Base-by-base conservation (phyloP, 23 tunicate genomes). In the Halocynthia aurantium region DNA sequence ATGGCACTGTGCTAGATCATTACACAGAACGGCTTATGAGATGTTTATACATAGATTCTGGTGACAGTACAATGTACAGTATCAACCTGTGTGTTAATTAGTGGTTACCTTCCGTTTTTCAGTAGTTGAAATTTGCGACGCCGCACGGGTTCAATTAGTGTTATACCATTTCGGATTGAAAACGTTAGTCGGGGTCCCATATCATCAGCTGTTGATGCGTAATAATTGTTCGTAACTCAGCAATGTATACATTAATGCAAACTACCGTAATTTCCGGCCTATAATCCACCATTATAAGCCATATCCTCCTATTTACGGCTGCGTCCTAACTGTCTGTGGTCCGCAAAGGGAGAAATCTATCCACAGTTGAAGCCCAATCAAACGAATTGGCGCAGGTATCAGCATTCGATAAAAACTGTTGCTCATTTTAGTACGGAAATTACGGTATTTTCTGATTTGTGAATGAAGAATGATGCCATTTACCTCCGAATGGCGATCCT, bases 171-270 rank as follows among this genome's bases (percentile, higher is more conserved):
- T 52, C 89, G 82, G 15, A 84, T 75, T 58, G 89, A 84, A 57
- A 84, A 84, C 73, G 89, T 84, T 56, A 84, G 52, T 10, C 89
- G 83, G 19, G 77, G 83, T 17, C 89, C 77, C 83, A 78, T 71
- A 18, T 84, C 89, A 50, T 84, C 89, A 17, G 44, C 75, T 61
- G n/a, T n/a, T n/a, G n/a, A n/a, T n/a, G 13, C 12, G 72, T n/a
- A 68, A 17, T n/a, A 68, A 68, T 11, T n/a, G 31, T 12, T n/a
- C 13, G 13, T 68, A 68, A 68, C 44, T 31, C 44, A 31, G 44
- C 44, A 31, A 31, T 31, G 44, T 31, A 4, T 31, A 31, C 44
- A 31, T 31, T 31, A 31, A 31, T 31, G 44, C 44, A 31, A 31
- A 31, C 44, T 31, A 31, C 44, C 44, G 44, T 31, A 31, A 31